These are phyloP conservation scores for Colius striatus DNA, from an alignment of 2,113 vertebrate genomes.

Conservation along the genomic window DNA sequence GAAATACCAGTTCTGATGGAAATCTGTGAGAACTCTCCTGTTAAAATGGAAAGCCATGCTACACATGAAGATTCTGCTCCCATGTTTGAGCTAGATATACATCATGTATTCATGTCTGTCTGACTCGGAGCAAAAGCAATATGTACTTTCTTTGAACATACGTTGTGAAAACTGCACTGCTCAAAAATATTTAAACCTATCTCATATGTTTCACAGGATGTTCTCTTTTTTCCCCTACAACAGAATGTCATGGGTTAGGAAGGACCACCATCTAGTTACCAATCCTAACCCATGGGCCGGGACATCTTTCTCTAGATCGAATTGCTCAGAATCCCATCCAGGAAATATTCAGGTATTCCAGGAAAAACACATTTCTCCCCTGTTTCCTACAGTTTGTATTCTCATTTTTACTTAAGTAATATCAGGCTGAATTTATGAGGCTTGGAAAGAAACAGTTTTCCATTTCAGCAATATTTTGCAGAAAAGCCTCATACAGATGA, in stretches of 20 bases:
- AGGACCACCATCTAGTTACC: too few species aligned
- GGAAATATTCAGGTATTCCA: too few species aligned
- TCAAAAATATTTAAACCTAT: not conserved
- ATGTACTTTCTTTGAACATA: not conserved
- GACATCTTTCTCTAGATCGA: too few species aligned
- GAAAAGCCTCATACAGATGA: not conserved
- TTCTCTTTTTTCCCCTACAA: too few species aligned
- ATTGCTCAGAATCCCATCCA: too few species aligned
- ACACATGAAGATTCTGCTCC: not conserved
- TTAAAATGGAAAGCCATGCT: not conserved
- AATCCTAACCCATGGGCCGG: too few species aligned
- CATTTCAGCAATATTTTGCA: not conserved
- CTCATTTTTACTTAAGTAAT: not conserved
- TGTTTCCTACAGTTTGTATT: too few species aligned
- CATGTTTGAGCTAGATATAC: not conserved
- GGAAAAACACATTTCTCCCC: not conserved
- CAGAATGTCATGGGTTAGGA: too few species aligned
- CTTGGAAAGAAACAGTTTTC: not conserved
- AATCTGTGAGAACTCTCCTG: not conserved
- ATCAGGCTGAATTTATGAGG: not conserved
- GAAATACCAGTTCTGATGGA: fast-evolving
- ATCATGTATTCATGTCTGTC: not conserved
- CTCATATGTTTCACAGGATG: not conserved
- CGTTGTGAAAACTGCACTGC: not conserved
- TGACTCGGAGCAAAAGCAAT: not conserved